phyloP scores from a whole-genome alignment of 2,113 vertebrate species.

The Collichthys lucidus region DNA sequence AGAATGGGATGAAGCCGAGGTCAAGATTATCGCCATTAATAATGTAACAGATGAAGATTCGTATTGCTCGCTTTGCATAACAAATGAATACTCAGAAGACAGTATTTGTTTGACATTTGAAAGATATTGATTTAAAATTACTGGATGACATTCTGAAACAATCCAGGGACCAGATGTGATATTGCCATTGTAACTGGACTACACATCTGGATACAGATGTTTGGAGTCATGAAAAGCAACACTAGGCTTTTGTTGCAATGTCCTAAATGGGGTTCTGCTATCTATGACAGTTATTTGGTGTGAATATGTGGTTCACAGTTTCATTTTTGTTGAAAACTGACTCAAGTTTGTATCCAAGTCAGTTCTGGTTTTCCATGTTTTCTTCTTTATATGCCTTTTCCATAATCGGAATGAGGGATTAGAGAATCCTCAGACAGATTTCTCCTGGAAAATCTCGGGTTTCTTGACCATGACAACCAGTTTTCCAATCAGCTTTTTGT shows the following conservation, averaged over 20 bases:
- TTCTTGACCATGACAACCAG: not conserved
- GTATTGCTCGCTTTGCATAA: not conserved
- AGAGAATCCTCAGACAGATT: not conserved
- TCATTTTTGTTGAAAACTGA: too few relatives aligned
- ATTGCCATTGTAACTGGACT: not conserved
- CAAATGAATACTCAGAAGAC: not conserved
- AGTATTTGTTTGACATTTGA: not conserved
- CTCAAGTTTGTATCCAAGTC: too few relatives aligned
- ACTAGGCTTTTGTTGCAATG: not conserved
- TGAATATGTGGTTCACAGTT: not conserved
- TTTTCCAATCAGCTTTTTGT: not conserved
- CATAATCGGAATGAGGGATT: not conserved
- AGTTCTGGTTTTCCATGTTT: too few relatives aligned
- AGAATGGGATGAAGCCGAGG: not conserved
- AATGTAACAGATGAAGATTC: not conserved
- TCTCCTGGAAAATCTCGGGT: not conserved
- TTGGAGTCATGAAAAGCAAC: not conserved
- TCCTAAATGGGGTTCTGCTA: not conserved
- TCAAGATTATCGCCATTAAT: constrained; percentile 3
- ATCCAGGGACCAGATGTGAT: not conserved
- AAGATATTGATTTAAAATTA: constrained; percentile 3
- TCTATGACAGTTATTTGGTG: not conserved
- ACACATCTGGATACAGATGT: not conserved
- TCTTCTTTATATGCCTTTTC: too few relatives aligned
- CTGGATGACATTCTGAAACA: not conserved